These are phyloP conservation scores for Sebastiscus albofasciatus DNA, from an alignment of 2,797 vertebrate genomes.

Conservation along the genomic window DNA sequence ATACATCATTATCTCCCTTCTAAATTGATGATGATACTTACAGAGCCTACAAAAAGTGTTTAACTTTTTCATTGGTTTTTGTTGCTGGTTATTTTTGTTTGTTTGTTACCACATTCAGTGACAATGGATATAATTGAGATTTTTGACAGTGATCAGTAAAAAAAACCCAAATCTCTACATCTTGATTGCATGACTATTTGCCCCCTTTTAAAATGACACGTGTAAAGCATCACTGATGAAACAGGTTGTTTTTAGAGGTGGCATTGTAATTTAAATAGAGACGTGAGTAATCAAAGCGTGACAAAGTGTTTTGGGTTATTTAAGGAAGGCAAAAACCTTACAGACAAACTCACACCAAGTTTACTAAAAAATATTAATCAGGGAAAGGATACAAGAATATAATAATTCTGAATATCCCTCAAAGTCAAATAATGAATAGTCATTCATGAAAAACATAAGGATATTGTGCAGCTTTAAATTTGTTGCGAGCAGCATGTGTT, in stretches of 20 bases:
- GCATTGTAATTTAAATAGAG: not conserved
- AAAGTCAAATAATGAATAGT: not conserved
- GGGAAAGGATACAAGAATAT: not conserved
- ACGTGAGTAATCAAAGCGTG: not conserved
- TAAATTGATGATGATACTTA: not conserved
- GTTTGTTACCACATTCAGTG: not conserved
- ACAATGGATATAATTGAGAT: not conserved
- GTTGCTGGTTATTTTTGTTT: too few species aligned
- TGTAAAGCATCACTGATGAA: not conserved
- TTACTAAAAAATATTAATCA: not conserved
- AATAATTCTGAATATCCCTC: not conserved
- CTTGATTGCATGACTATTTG: not conserved
- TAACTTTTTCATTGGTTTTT: not conserved
- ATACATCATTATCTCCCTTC: slow-evolving; percentile 24
- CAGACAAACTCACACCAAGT: not conserved
- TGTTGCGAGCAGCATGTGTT: not conserved
- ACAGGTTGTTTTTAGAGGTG: not conserved
- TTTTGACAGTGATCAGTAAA: not conserved
- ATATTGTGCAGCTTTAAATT: not conserved
- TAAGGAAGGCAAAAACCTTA: not conserved
- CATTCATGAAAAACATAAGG: not conserved
- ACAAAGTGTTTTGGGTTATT: not conserved
- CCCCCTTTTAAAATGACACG: not conserved
- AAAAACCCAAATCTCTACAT: not conserved
- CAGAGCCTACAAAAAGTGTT: not conserved